Percentiles rank a stretch among this genome's conserved stretches.
Conservation (phyloP, 2,888 invertebrate species). For the Caenorhabditis wallacei region DNA sequence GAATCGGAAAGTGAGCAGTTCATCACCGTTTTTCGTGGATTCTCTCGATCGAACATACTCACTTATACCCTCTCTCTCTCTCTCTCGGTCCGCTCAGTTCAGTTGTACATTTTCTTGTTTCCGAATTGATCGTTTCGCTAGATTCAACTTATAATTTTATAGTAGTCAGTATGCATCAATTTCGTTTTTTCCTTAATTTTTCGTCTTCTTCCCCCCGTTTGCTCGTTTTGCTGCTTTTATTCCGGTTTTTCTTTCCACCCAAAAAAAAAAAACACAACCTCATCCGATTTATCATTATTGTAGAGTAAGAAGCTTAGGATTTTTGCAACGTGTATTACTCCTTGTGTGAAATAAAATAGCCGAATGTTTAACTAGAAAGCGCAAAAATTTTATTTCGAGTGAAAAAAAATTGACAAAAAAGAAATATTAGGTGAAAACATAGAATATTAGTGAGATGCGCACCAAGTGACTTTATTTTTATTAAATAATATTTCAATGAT, state of each 20-base stretch:
- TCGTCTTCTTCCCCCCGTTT: neutral
- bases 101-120: slow-evolving; percentile 39
- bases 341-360: slow-evolving; percentile 58
- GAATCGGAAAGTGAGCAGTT: slow-evolving; percentile 63
- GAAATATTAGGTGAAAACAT: slow-evolving; percentile 15
- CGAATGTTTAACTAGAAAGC: neutral
- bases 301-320: slow-evolving; percentile 54
- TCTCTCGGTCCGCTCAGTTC: slow-evolving; percentile 19
- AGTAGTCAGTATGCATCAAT: slow-evolving; percentile 59
- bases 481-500: slow-evolving; percentile 4
- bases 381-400: slow-evolving; percentile 23
- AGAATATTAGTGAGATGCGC: slow-evolving; percentile 49
- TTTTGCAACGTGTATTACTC: slow-evolving; percentile 61
- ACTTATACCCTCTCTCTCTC: slow-evolving; percentile 33
- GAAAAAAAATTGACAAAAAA: slow-evolving; percentile 7
- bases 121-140: slow-evolving; percentile 28
- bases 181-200: slow-evolving; percentile 29
- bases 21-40: neutral
- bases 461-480: slow-evolving; percentile 8
- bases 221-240: slow-evolving; percentile 41
- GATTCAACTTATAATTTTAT: slow-evolving; percentile 17
- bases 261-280: slow-evolving; percentile 37
- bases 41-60: slow-evolving; percentile 35
- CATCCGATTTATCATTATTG: slow-evolving; percentile 59
- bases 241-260: slow-evolving; percentile 49